Conservation (phyloP, 2,888 invertebrate genomes). For the Zonitis immaculata region DNA sequence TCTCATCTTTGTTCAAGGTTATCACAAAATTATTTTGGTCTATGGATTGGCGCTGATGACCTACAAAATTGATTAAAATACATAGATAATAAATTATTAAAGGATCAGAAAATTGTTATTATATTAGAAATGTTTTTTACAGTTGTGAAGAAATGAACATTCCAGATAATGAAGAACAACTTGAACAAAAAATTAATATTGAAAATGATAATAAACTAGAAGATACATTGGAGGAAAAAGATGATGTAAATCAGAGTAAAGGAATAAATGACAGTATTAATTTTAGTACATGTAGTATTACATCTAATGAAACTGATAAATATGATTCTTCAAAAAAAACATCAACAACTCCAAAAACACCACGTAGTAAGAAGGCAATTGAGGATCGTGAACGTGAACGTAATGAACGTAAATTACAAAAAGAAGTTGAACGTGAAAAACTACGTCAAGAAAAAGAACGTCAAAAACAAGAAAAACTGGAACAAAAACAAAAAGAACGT, state of each 20-base stretch:
- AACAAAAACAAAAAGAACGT: constrained; percentile 34
- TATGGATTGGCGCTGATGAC: constrained; percentile 44
- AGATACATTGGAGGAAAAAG: background rate
- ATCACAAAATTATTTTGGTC: constrained; percentile 41
- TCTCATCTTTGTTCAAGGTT: constrained; percentile 3
- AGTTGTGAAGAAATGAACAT: constrained; percentile 17
- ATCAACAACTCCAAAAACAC: background rate
- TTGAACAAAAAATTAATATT: background rate
- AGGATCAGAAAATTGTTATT: constrained; percentile 11
- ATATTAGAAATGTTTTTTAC: constrained; percentile 28
- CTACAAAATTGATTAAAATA: constrained; percentile 20
- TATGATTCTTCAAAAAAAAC: constrained; percentile 44
- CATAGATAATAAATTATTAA: constrained; percentile 6
- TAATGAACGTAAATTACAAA: constrained; percentile 29
- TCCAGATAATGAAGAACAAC: constrained; percentile 7
- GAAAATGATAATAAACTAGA: background rate
- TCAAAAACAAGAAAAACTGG: constrained; percentile 50
- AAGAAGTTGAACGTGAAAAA: constrained; percentile 47
- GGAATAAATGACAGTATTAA: background rate
- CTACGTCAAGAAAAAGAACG: constrained; percentile 50
- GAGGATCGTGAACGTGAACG: constrained; percentile 36
- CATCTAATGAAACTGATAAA: background rate
- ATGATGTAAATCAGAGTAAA: background rate
- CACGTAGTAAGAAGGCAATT: background rate
- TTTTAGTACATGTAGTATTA: background rate